Evolutionary conservation across 2,888 invertebrate species (phyloP), one percentile per base, ranked within the genome.

Genomic region (Tinea trinotella): DNA sequence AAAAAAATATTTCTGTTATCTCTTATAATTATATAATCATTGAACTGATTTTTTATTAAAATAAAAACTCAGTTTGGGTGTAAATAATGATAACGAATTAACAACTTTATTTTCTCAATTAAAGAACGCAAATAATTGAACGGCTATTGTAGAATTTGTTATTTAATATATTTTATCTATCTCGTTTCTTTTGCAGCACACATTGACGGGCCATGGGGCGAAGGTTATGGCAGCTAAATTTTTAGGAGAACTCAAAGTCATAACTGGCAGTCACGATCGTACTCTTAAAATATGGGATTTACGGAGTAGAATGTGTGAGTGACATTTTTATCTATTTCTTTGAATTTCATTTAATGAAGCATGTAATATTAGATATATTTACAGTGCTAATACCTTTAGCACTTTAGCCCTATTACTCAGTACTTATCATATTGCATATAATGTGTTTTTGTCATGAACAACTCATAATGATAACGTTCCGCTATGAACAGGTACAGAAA

Each of bases 201-300:
- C 96, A 52, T 81, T 98, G 64, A 97, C 97, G 53, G 97, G 97
- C 34, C 99, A 99, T 87, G 95, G 96, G 68, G 97, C 94, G 54
- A 99, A 99, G 88, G 99, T 99, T 60, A 92, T 97, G 90, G 95
- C 98, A 15, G 99, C 98, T 30, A 96, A 96, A 83, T 98, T 98
- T 83, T 91, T 98, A 62, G 94, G 96, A 55, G 96, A 97, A 64
- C 92, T 93, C 12, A 96, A 96, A 88, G 96, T 98, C 56, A 97
- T 98, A 57, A 97, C 98, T 30, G 99, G 99, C 59, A 98, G 98
- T 80, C 95, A 98, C 86, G 99, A 99, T 85, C 90, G 99, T 60
- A 99, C 99, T 22, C 87, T 99, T 57, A 99, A 99, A 89, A 92
- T 99, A 69, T 99, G 99, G 99, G 99, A 99, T 85, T 90, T 99